phyloP scores from a whole-genome alignment of 2,888 invertebrate species.

The Leistus spinibarbis region DNA sequence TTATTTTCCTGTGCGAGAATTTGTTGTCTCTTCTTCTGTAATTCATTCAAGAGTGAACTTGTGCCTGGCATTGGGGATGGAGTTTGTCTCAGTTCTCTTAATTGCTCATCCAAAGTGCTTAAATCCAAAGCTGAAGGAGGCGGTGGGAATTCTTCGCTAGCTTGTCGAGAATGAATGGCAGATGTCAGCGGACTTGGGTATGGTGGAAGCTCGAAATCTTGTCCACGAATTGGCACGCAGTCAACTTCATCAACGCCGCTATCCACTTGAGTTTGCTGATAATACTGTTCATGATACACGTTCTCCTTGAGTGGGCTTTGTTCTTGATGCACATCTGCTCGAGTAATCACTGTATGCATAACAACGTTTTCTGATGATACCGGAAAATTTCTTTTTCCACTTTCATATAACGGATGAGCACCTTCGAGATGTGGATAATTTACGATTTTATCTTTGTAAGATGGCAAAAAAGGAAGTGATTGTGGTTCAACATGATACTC shows the following conservation, averaged over 20 bases:
- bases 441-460: slow-evolving; percentile 57
- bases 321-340: slow-evolving; percentile 85
- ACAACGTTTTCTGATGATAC: slow-evolving; percentile 52
- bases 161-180: slow-evolving; percentile 80
- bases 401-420: slow-evolving; percentile 36
- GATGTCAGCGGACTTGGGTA: slow-evolving; percentile 81
- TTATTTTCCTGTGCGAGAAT: slow-evolving; percentile 60
- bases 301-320: slow-evolving; percentile 71
- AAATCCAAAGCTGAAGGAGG: slow-evolving; percentile 82
- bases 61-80: slow-evolving; percentile 41
- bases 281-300: slow-evolving; percentile 43
- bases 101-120: slow-evolving; percentile 67
- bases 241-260: slow-evolving; percentile 70
- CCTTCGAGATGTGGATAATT: slow-evolving; percentile 12
- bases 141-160: slow-evolving; percentile 88
- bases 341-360: slow-evolving; percentile 72
- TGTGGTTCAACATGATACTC: slow-evolving; percentile 61
- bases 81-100: slow-evolving; percentile 57
- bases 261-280: slow-evolving; percentile 56
- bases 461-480: slow-evolving; percentile 67
- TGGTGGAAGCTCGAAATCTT: slow-evolving; percentile 71
- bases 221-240: slow-evolving; percentile 59
- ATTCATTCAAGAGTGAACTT: slow-evolving; percentile 61
- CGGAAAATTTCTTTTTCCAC: slow-evolving; percentile 40
- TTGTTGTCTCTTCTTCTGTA: slow-evolving; percentile 69